These are phyloP conservation scores for Gouania willdenowi DNA, from an alignment of 2,797 vertebrate species.

Conservation along the genomic window DNA sequence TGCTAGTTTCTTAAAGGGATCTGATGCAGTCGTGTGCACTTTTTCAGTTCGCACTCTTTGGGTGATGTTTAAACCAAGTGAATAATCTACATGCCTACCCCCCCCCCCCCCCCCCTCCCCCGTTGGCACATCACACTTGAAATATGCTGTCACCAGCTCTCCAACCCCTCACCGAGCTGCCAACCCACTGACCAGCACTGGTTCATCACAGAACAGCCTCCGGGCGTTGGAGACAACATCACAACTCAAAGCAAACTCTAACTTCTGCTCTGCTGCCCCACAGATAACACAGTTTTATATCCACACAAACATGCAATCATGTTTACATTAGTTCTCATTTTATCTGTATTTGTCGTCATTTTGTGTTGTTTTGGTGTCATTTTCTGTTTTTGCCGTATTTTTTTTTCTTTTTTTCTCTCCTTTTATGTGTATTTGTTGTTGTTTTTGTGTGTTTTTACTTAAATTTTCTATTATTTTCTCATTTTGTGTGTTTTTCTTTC, in stretches of 20 bases:
- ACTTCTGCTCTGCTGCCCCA: slow-evolving; percentile 7
- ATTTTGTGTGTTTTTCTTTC: too few species aligned
- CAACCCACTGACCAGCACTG: slow-evolving; percentile 3
- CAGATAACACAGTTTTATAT: slow-evolving; percentile 2
- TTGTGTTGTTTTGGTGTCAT: too few species aligned
- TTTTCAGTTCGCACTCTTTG: slow-evolving; percentile 14
- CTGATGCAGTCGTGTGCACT: not conserved
- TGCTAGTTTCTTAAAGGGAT: too few species aligned
- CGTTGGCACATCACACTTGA: slow-evolving; percentile 41
- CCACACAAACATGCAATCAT: not conserved
- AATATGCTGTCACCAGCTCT: slow-evolving; percentile 35
- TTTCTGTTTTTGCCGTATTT: too few species aligned
- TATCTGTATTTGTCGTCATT: slow-evolving; percentile 4
- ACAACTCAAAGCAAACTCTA: slow-evolving; percentile 22
- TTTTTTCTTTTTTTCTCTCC: too few species aligned
- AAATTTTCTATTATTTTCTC: too few species aligned
- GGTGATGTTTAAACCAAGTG: slow-evolving; percentile 24
- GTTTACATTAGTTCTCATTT: too few species aligned
- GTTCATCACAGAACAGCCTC: slow-evolving; percentile 15
- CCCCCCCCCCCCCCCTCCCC: not conserved
- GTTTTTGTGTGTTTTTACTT: too few species aligned
- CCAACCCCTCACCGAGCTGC: slow-evolving; percentile 17
- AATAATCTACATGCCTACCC: slow-evolving; percentile 21
- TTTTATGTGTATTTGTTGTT: too few species aligned
- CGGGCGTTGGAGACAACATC: slow-evolving; percentile 15